These are phyloP conservation scores for Nasonia longicornis DNA, from an alignment of 1,140 invertebrate genomes.

Conservation along the genomic window DNA sequence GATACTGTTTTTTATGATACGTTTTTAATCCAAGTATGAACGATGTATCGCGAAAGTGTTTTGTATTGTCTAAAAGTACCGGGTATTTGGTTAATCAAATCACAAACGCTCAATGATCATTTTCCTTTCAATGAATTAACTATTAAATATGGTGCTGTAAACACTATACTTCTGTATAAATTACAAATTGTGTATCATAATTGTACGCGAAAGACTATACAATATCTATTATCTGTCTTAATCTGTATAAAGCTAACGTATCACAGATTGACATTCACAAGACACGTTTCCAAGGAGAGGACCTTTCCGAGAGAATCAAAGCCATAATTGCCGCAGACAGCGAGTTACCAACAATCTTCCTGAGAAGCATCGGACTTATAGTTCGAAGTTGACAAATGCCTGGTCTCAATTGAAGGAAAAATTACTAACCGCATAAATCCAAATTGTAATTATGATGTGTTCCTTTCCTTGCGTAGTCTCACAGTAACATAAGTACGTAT, in stretches of 20 bases:
- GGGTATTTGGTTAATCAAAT: conserved; percentile 1
- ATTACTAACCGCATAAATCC: not conserved
- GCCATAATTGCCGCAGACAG: too few relatives aligned
- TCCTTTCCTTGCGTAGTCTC: conserved; percentile 10
- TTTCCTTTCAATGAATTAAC: not conserved
- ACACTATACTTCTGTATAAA: not conserved
- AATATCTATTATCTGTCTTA: too few relatives aligned
- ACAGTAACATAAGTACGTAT: conserved; percentile 29
- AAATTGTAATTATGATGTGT: conserved; percentile 24
- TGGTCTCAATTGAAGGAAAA: not conserved
- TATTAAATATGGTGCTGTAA: not conserved
- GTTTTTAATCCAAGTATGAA: not conserved
- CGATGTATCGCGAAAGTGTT: not conserved
- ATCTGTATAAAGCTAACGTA: too few relatives aligned
- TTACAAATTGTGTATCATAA: not conserved
- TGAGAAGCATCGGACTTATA: too few relatives aligned
- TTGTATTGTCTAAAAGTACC: conserved; percentile 4
- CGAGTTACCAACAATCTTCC: too few relatives aligned
- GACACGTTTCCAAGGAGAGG: too few relatives aligned
- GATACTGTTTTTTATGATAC: conserved; percentile 13
- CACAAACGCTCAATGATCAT: not conserved
- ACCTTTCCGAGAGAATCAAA: too few relatives aligned
- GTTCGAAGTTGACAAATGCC: not conserved
- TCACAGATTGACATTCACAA: too few relatives aligned
- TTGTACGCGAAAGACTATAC: too few relatives aligned